Percentiles rank a stretch among this genome's conserved stretches.
Evolutionary conservation across 2,888 invertebrate genomes (phyloP).

Genomic region (Sphaeridia pumilis): DNA sequence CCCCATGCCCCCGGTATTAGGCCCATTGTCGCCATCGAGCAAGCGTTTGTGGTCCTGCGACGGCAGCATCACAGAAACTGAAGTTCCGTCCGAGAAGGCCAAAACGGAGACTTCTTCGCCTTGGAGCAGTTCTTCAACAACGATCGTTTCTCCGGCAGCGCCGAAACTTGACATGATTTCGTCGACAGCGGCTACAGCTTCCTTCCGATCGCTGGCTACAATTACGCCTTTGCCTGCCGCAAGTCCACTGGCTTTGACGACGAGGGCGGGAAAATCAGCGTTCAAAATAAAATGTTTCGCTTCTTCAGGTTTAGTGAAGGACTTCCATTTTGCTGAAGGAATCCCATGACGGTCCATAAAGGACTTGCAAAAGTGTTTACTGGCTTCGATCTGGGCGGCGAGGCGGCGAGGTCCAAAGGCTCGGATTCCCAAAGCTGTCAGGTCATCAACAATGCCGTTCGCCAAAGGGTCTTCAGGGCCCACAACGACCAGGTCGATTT

Average conservation of each 20-base stretch:
- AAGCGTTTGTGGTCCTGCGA: constrained; percentile 94
- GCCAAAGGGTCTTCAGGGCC: constrained; percentile 94
- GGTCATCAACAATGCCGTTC: constrained; percentile 67
- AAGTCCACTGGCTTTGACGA: constrained; percentile 90
- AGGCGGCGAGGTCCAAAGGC: constrained; percentile 78
- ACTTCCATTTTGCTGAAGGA: constrained; percentile 77
- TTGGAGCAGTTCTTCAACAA: constrained; percentile 78
- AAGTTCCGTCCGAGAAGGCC: constrained; percentile 77
- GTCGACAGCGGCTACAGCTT: constrained; percentile 73
- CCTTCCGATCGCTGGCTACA: constrained; percentile 60
- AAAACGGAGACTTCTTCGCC: constrained; percentile 92
- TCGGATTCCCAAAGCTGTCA: constrained; percentile 51
- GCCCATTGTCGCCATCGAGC: constrained; percentile 73
- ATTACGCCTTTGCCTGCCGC: constrained; percentile 97
- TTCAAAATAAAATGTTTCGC: constrained; percentile 73
- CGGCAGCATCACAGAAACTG: constrained; percentile 70
- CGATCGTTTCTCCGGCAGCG: constrained; percentile 65
- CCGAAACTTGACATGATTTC: constrained; percentile 74
- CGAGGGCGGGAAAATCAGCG: constrained; percentile 65
- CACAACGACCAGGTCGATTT: constrained; percentile 66
- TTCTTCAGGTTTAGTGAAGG: constrained; percentile 59
- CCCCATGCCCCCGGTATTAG: constrained; percentile 98
- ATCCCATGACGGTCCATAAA: constrained; percentile 83
- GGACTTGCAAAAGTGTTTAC: constrained; percentile 85
- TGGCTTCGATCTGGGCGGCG: constrained; percentile 77